Evolutionary conservation across 2,797 vertebrate species (phyloP).

Genomic region (Cetoscarus ocellatus): DNA sequence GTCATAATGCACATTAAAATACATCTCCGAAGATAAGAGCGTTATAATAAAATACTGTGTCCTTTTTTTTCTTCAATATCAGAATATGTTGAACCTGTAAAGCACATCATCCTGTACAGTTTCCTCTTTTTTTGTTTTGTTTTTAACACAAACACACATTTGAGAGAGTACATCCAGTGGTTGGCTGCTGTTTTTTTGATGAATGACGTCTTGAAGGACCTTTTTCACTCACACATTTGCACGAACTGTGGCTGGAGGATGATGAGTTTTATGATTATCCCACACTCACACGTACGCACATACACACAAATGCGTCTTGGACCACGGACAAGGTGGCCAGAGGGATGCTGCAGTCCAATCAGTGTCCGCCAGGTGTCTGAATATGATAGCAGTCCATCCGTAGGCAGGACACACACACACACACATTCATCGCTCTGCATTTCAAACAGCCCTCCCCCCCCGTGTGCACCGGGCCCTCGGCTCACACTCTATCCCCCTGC

Average conservation of each 20-base stretch:
- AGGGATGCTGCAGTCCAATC: constrained; percentile 80
- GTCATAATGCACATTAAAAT: constrained; percentile 86
- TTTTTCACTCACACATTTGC: constrained; percentile 62
- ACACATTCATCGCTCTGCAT: constrained; percentile 62
- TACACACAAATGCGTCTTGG: constrained; percentile 48
- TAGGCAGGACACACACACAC: constrained; percentile 54
- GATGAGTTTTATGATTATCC: constrained; percentile 50
- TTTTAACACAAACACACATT: constrained; percentile 79
- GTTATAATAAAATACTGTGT: constrained; percentile 86
- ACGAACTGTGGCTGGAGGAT: constrained; percentile 62
- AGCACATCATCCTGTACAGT: constrained; percentile 80
- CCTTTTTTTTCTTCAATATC: constrained; percentile 70
- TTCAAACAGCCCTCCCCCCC: constrained; percentile 62
- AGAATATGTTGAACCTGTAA: constrained; percentile 83
- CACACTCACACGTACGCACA: constrained; percentile 7
- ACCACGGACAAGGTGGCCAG: constrained; percentile 68
- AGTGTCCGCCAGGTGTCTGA: constrained; percentile 82
- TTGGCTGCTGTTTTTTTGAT: constrained; percentile 58
- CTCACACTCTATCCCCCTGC: constrained; percentile 54
- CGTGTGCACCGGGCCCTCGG: constrained; percentile 51
- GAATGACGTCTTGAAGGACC: constrained; percentile 55
- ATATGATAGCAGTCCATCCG: constrained; percentile 81
- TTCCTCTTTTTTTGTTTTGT: constrained; percentile 62
- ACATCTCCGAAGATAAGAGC: constrained; percentile 84
- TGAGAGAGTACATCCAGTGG: constrained; percentile 75